Conservation (phyloP, 64 coral and sea anemone species). For the Astreopora myriophthalma region DNA sequence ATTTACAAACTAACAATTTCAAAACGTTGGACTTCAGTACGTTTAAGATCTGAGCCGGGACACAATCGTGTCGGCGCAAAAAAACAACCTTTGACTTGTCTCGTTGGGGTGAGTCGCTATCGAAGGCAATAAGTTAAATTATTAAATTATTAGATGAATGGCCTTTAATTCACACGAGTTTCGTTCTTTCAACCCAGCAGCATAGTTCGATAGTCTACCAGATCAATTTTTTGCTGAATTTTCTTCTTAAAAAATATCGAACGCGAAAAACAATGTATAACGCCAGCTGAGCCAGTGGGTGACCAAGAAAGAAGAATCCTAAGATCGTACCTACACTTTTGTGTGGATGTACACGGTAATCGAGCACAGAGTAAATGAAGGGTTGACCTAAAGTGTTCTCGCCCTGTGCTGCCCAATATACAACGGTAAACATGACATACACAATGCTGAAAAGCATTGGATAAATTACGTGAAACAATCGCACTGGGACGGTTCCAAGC, state of each 20-base stretch:
- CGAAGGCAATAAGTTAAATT: too few relatives aligned
- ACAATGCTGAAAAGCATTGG: constrained; percentile 63
- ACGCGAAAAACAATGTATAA: constrained; percentile 33
- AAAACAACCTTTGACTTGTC: too few relatives aligned
- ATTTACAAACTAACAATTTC: too few relatives aligned
- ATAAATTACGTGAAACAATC: constrained; percentile 80
- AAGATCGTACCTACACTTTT: not conserved
- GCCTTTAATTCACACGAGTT: too few relatives aligned
- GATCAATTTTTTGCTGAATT: constrained; percentile 28
- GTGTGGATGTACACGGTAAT: constrained; percentile 60
- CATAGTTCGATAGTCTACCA: not conserved
- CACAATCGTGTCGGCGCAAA: too few relatives aligned
- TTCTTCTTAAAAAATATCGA: constrained; percentile 17
- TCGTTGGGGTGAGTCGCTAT: too few relatives aligned
- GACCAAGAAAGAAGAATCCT: constrained; percentile 48
- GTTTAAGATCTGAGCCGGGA: too few relatives aligned
- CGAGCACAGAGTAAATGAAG: constrained; percentile 61
- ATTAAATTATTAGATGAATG: too few relatives aligned
- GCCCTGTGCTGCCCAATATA: constrained; percentile 70
- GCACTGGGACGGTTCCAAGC: constrained; percentile 64
- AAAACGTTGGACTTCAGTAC: too few relatives aligned
- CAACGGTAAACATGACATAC: constrained; percentile 67
- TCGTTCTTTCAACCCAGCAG: too few relatives aligned
- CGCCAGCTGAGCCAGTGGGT: constrained; percentile 28
- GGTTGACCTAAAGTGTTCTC: constrained; percentile 1